phyloP scores from a whole-genome alignment of 1,140 invertebrate genomes.

The Tenebrio molitor region DNA sequence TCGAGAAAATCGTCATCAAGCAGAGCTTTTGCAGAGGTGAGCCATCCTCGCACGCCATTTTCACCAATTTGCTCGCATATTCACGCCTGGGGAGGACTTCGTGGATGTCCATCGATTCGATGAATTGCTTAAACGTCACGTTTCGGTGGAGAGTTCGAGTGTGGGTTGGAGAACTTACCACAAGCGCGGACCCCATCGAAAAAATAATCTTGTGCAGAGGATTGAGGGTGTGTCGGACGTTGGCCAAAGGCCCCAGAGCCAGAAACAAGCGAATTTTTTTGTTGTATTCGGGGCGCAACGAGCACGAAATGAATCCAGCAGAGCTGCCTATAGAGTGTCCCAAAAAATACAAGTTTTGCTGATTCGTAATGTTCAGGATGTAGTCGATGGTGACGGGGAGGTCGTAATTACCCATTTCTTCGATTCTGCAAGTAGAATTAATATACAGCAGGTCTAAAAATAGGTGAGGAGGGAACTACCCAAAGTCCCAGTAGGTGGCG shows the following conservation, averaged over 20 bases:
- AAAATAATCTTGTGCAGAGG: constrained; percentile 53
- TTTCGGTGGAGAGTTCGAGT: background rate
- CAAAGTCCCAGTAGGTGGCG: constrained; percentile 76
- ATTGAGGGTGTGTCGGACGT: constrained; percentile 58
- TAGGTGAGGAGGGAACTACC: constrained; percentile 62
- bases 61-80: constrained; percentile 51
- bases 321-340: constrained; percentile 76
- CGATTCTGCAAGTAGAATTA: constrained; percentile 11
- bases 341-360: constrained; percentile 69
- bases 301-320: constrained; percentile 66
- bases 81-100: constrained; percentile 58
- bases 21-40: constrained; percentile 68
- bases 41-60: constrained; percentile 66
- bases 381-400: constrained; percentile 29
- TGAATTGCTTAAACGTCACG: constrained; percentile 45
- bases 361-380: constrained; percentile 67
- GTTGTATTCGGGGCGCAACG: constrained; percentile 70
- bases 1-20: constrained; percentile 70
- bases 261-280: constrained; percentile 68
- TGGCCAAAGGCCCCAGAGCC: constrained; percentile 71
- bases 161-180: constrained; percentile 49
- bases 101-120: constrained; percentile 51
- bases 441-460: too few relatives aligned
- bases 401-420: constrained; percentile 21
- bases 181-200: constrained; percentile 45